Percentiles rank a stretch among this genome's conserved stretches.
phyloP scores from a whole-genome alignment of 2,797 vertebrate species.

The Hemibagrus guttatus region DNA sequence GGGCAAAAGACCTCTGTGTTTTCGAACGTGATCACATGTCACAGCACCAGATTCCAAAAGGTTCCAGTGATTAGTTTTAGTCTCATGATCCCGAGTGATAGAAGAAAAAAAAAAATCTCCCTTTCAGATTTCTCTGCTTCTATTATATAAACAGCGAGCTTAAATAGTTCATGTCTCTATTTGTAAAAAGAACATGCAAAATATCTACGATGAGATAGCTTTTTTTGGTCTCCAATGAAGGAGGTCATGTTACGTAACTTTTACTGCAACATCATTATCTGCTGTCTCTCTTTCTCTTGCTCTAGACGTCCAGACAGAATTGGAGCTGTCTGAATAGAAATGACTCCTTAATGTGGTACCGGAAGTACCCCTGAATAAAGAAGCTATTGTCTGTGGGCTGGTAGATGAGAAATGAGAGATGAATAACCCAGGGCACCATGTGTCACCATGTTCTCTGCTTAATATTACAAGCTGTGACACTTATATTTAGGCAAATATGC shows the following conservation, averaged over 20 bases:
- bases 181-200: not conserved
- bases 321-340: conserved; percentile 67
- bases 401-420: conserved; percentile 56
- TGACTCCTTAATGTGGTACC: conserved; percentile 62
- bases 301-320: conserved; percentile 65
- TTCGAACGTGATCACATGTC: conserved; percentile 18
- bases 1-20: conserved; percentile 11
- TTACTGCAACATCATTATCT: conserved; percentile 25
- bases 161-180: not conserved
- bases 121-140: not conserved
- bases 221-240: not conserved
- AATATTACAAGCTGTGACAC: conserved; percentile 17
- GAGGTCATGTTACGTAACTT: conserved; percentile 1
- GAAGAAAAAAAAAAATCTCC: not conserved
- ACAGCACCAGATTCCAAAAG: not conserved
- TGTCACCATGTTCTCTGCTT: conserved; percentile 32
- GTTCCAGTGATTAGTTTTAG: not conserved
- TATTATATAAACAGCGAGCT: not conserved
- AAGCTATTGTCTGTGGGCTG: conserved; percentile 64
- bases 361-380: conserved; percentile 65
- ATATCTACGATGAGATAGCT: not conserved
- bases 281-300: not conserved
- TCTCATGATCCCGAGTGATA: not conserved
- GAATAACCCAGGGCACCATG: conserved; percentile 38
- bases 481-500: conserved; percentile 5